Conservation (phyloP, 2,888 invertebrate genomes). For the Hyalella azteca region DNA sequence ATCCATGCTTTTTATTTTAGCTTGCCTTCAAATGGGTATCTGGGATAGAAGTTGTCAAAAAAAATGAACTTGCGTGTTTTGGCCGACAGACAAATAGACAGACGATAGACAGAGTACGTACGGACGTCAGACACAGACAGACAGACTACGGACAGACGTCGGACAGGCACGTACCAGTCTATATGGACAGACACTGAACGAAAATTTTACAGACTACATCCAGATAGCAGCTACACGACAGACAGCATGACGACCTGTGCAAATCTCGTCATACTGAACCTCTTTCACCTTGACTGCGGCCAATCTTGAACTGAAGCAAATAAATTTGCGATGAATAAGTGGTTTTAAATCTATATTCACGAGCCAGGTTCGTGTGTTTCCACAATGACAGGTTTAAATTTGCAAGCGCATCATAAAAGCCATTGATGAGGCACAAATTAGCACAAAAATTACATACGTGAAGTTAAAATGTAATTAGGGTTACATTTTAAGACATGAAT, state of each 20-base stretch:
- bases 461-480: too few species aligned
- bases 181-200: not conserved
- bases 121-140: not conserved
- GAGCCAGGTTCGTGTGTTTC: too few species aligned
- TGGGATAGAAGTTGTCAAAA: not conserved
- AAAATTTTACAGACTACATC: not conserved
- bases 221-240: not conserved
- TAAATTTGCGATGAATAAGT: too few species aligned
- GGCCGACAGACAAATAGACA: not conserved
- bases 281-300: too few species aligned
- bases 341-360: too few species aligned
- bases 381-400: too few species aligned
- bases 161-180: not conserved
- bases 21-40: not conserved
- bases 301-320: too few species aligned
- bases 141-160: not conserved
- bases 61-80: slow-evolving; percentile 2
- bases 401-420: too few species aligned
- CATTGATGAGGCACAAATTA: too few species aligned
- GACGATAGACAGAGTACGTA: not conserved
- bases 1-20: slow-evolving; percentile 18
- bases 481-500: too few species aligned
- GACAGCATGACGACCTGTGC: not conserved
- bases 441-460: too few species aligned
- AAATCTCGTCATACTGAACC: too few species aligned